Percentiles rank a stretch among this genome's conserved stretches.
Evolutionary conservation across 2,888 invertebrate species (phyloP).

Genomic region (Papilio protenor): DNA sequence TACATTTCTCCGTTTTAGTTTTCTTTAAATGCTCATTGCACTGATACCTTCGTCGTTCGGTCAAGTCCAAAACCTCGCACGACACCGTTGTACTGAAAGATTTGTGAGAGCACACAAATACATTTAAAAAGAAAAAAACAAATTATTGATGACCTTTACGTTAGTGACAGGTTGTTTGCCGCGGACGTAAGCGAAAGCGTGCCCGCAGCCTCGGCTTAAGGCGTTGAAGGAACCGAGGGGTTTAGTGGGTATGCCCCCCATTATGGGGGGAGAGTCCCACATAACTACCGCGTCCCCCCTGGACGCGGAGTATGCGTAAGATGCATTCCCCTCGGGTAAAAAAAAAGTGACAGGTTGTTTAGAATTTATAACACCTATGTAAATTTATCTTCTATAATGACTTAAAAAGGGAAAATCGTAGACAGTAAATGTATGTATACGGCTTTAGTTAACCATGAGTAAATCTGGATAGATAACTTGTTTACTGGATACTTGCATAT

Average conservation of each 20-base stretch:
- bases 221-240: too few species aligned
- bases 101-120: not conserved
- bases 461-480: not conserved
- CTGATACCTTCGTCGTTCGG: constrained; percentile 70
- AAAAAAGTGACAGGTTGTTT: not conserved
- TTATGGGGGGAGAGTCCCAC: too few species aligned
- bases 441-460: not conserved
- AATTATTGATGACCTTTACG: not conserved
- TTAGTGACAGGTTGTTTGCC: not conserved
- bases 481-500: too few species aligned
- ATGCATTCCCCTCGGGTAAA: too few species aligned
- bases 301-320: too few species aligned
- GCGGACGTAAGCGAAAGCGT: too few species aligned
- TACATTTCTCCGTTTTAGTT: constrained; percentile 72
- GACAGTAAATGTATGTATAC: not conserved
- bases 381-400: not conserved
- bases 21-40: constrained; percentile 68
- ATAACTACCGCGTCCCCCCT: too few species aligned
- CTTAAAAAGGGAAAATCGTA: not conserved
- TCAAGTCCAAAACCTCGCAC: constrained; percentile 76
- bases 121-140: not conserved
- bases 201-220: too few species aligned
- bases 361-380: not conserved
- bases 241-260: too few species aligned
- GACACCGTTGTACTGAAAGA: constrained; percentile 69